Conservation (phyloP, 1,140 invertebrate genomes). For the Glossosoma conforme region DNA sequence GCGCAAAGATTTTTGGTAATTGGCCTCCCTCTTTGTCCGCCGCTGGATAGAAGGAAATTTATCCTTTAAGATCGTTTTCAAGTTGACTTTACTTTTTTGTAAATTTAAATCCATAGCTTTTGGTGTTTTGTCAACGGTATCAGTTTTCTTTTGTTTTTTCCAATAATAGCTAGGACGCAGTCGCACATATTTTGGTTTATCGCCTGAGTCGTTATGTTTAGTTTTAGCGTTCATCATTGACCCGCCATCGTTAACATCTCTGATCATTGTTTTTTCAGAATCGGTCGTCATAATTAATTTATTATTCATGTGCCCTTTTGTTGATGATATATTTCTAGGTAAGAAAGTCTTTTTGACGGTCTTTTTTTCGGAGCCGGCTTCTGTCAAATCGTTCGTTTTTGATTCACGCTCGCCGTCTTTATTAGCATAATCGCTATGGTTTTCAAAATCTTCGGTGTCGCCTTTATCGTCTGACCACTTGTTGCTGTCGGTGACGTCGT, state of each 20-base stretch:
- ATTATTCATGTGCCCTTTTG: slow-evolving; percentile 17
- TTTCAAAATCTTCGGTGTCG: slow-evolving; percentile 35
- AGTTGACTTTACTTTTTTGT: slow-evolving; percentile 1
- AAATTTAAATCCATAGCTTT: not conserved
- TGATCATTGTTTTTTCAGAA: slow-evolving; percentile 22
- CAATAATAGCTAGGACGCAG: slow-evolving; percentile 27
- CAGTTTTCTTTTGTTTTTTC: slow-evolving; percentile 15
- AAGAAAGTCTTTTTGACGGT: slow-evolving; percentile 13
- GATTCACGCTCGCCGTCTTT: slow-evolving; percentile 25
- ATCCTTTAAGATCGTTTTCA: slow-evolving; percentile 7
- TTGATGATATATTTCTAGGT: slow-evolving; percentile 21
- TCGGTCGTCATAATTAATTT: slow-evolving; percentile 14
- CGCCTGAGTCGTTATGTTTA: slow-evolving; percentile 22
- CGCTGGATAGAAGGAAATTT: slow-evolving; percentile 7
- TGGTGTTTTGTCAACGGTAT: not conserved
- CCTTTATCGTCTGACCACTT: slow-evolving; percentile 37
- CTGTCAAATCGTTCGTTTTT: slow-evolving; percentile 13
- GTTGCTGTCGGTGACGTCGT: slow-evolving; percentile 37
- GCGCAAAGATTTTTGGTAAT: slow-evolving; percentile 8
- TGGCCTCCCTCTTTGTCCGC: slow-evolving; percentile 15
- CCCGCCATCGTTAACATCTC: slow-evolving; percentile 33
- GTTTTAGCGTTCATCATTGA: slow-evolving; percentile 33
- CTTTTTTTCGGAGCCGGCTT: slow-evolving; percentile 27
- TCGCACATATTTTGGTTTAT: slow-evolving; percentile 23
- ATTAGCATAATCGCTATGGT: slow-evolving; percentile 27